Conservation (phyloP, 2,113 vertebrate species). For the Canis aureus region DNA sequence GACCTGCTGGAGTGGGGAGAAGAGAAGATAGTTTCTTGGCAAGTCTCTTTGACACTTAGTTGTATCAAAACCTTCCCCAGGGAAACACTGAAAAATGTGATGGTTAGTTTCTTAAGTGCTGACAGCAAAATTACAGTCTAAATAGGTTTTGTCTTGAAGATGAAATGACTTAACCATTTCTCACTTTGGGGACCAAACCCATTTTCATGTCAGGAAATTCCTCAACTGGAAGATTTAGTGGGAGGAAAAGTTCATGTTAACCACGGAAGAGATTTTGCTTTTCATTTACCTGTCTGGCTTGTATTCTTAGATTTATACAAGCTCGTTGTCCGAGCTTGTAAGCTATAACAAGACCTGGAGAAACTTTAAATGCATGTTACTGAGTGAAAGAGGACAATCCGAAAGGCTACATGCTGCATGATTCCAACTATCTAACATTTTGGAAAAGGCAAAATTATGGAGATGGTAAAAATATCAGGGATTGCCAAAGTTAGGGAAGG, state of each 20-base stretch:
- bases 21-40: not conserved
- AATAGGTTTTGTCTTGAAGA: not conserved
- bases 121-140: not conserved
- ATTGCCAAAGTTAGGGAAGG: too few species aligned
- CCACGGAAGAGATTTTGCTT: not conserved
- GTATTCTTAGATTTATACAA: not conserved
- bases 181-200: not conserved
- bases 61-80: not conserved
- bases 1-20: too few species aligned
- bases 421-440: not conserved
- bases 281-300: not conserved
- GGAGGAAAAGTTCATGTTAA: not conserved
- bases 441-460: not conserved
- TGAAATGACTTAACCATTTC: not conserved
- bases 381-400: not conserved
- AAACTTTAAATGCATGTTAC: not conserved
- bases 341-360: not conserved
- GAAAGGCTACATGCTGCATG: not conserved
- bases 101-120: not conserved
- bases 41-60: not conserved
- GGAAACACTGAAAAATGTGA: not conserved
- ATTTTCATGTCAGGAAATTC: slow-evolving; percentile 28
- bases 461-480: not conserved
- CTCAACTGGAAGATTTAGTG: not conserved
- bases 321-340: not conserved